Evolutionary conservation across 2,797 vertebrate genomes (phyloP), one percentile per base, ranked within the genome.

Genomic region (Thaleichthys pacificus): DNA sequence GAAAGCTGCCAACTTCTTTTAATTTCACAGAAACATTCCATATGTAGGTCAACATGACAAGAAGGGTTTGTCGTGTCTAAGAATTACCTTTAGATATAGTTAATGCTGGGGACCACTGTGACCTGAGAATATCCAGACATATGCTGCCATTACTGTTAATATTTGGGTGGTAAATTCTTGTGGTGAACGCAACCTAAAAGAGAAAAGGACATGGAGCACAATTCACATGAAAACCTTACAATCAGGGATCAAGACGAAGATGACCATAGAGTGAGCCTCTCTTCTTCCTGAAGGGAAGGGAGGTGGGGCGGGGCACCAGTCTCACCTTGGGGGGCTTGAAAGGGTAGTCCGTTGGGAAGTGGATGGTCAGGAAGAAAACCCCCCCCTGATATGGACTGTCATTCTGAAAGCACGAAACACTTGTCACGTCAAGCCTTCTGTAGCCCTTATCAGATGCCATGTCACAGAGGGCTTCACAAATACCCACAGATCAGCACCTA

Each of bases 71-170:
- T 15, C 1, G 19, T 28, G 58, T 24, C 24, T 12, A 35, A 15
- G 67, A 12, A 0, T 12, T 95, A 97, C 96, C 96, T 97, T 97
- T 97, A 92, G 95, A 96, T 94, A 96, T 96, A 88, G 95, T 96
- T 90, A 96, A 92, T 85, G 95, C 95, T 84, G 95, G 95, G 91
- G 96, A 97, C 97, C 95, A 95, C 89, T 96, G 95, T 88, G 95
- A 96, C 91, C 94, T 92, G 85, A 96, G 94, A 90, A 96, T 96
- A 90, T 96, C 95, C 91, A 96, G 89, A 85, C 92, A 94, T 82
- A 95, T 94, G 82, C 80, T 94, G 84, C 94, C 91, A 0, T 93
- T 95, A 89, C 88, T 91, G 89, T 92, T 94, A 79, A 95, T 93
- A 88, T 94, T 94, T 74, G 91, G 92, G 84, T 95, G 92, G 86